These are phyloP conservation scores for Peromyscus melanophrys DNA, from an alignment of 2,797 vertebrate genomes.

Conservation along the genomic window DNA sequence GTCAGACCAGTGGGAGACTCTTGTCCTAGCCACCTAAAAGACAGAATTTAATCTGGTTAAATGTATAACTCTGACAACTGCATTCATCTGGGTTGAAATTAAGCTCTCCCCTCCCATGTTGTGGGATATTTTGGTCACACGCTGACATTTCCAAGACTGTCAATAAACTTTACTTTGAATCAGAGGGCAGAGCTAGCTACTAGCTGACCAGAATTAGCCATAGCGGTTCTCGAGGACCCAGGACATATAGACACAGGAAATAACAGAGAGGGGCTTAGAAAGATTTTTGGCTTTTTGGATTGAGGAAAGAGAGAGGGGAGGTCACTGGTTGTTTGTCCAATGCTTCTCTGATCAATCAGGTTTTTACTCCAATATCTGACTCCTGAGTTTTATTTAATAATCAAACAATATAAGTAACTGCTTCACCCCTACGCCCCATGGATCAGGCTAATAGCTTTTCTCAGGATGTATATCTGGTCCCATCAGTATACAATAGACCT, in stretches of 20 bases:
- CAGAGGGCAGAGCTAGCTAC: not conserved
- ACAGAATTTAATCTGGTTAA: conserved; percentile 40
- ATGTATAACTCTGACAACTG: not conserved
- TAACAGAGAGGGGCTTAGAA: not conserved
- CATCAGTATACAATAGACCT: not conserved
- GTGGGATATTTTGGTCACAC: not conserved
- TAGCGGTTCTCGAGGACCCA: not conserved
- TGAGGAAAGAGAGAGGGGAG: not conserved
- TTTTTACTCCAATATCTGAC: not conserved
- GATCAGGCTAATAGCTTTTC: not conserved
- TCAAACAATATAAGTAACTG: not conserved
- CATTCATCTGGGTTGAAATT: not conserved
- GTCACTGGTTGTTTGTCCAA: not conserved
- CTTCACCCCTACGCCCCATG: not conserved
- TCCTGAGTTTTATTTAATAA: not conserved
- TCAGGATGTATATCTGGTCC: not conserved
- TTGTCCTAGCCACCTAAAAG: not conserved
- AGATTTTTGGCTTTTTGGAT: not conserved
- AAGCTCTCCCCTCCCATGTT: not conserved
- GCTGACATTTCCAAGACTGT: not conserved
- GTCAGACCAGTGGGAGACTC: not conserved
- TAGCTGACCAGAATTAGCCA: not conserved
- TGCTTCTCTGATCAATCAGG: not conserved
- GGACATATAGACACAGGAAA: not conserved
- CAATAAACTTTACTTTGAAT: not conserved